phyloP scores from a whole-genome alignment of 2,113 vertebrate species.

The Bos javanicus region DNA sequence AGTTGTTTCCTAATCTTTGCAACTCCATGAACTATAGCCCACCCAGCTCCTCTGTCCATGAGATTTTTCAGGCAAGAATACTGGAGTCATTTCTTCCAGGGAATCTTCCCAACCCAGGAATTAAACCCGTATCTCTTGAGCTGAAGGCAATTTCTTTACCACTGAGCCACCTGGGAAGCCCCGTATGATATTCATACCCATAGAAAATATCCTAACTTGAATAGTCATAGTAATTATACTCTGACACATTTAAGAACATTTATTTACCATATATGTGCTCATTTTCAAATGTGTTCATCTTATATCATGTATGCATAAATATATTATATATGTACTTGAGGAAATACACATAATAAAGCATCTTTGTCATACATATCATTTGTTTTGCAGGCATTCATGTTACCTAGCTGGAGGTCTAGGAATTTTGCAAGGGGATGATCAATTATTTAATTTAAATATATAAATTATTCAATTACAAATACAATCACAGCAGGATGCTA shows the following conservation, averaged over 20 bases:
- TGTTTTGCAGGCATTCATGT: neutral
- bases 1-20: neutral
- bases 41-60: neutral
- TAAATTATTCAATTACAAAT: constrained; percentile 58
- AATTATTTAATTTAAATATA: constrained; percentile 58
- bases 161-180: neutral
- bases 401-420: neutral
- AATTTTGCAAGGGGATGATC: constrained; percentile 18
- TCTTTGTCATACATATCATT: neutral
- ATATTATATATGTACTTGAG: constrained; percentile 1
- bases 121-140: neutral
- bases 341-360: neutral
- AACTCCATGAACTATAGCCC: neutral
- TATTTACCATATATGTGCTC: neutral
- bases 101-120: neutral
- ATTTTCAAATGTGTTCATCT: neutral
- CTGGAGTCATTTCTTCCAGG: neutral
- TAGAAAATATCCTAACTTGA: neutral
- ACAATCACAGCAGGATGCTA: neutral
- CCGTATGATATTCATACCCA: neutral
- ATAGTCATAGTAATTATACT: neutral
- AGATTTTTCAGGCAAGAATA: neutral
- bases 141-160: neutral
- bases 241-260: neutral
- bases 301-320: neutral